Evolutionary conservation across 2,888 invertebrate species (phyloP).

Genomic region (Drosophila meridionalis): DNA sequence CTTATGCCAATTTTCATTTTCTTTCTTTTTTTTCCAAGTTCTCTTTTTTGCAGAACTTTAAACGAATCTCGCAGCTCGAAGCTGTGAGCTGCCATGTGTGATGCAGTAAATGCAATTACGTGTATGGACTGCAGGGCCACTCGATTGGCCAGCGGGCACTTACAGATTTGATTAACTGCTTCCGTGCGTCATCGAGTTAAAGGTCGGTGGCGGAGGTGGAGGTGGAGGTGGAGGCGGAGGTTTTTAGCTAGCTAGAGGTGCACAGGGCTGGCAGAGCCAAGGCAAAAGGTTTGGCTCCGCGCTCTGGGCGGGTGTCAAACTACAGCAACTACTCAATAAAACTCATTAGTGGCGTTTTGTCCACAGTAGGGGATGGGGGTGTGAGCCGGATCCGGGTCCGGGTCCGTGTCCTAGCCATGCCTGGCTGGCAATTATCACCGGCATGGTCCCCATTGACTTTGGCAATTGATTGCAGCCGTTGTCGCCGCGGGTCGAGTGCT

Average conservation of each 20-base stretch:
- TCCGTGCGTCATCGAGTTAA: conserved; percentile 76
- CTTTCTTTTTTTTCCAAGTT: conserved; percentile 17
- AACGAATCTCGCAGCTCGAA: not conserved
- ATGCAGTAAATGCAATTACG: conserved; percentile 68
- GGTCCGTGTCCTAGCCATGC: not conserved
- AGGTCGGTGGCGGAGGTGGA: conserved; percentile 13
- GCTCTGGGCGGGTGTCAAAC: conserved; percentile 18
- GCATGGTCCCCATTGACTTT: conserved; percentile 76
- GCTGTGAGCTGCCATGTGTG: conserved; percentile 35
- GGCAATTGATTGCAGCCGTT: conserved; percentile 80
- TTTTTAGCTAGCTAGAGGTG: conserved; percentile 36
- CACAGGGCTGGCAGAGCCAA: conserved; percentile 1
- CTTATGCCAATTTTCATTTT: conserved; percentile 73
- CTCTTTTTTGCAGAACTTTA: conserved; percentile 2
- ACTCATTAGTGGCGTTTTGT: conserved; percentile 80
- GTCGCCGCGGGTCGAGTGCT: conserved; percentile 55
- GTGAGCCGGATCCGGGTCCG: not conserved
- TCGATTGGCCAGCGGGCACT: conserved; percentile 59
- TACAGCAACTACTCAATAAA: conserved; percentile 77
- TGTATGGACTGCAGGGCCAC: conserved; percentile 32
- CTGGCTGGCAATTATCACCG: conserved; percentile 76
- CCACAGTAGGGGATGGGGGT: conserved; percentile 17
- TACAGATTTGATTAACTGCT: conserved; percentile 80
- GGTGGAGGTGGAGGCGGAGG: not conserved
- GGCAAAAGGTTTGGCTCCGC: conserved; percentile 14